Evolutionary conservation across 2,888 invertebrate species (phyloP).

Genomic region (Eupsilia transversa): DNA sequence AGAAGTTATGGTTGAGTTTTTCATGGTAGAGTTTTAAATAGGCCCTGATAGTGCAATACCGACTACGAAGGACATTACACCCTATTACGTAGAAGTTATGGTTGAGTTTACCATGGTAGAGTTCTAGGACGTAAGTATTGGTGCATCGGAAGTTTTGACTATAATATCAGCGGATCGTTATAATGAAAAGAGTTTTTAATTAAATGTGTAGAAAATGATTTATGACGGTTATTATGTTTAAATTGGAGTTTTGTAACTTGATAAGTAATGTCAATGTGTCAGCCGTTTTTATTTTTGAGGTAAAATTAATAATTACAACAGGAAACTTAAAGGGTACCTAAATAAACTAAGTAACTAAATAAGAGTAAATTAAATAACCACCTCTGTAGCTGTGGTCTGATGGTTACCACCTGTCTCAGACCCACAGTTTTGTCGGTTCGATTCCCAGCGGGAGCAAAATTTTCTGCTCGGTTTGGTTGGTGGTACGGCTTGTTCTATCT

Average conservation of each 20-base stretch:
- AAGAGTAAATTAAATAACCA: no score
- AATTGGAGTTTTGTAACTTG: not conserved
- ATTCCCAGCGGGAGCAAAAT: no score
- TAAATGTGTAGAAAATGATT: slow-evolving; percentile 38
- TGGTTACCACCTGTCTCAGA: no score
- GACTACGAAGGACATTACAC: slow-evolving; percentile 24
- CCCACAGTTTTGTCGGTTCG: no score
- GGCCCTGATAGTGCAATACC: slow-evolving; percentile 48
- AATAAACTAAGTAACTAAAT: no score
- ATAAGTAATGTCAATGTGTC: not conserved
- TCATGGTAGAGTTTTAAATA: slow-evolving; percentile 46
- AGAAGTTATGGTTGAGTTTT: not conserved
- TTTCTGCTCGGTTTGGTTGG: no score
- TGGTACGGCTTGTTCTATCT: no score
- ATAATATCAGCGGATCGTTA: slow-evolving; percentile 26
- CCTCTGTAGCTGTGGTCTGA: no score
- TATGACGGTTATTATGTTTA: slow-evolving; percentile 21
- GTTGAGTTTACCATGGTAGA: slow-evolving; percentile 15
- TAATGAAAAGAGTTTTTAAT: slow-evolving; percentile 51
- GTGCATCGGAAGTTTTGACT: slow-evolving; percentile 59
- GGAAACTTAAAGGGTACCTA: not conserved
- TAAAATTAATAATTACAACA: not conserved
- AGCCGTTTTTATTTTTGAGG: not conserved
- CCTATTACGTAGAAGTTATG: fast-evolving
- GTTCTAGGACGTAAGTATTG: slow-evolving; percentile 11